Evolutionary conservation across 35 echinoderm and acorn worm genomes (phyloP), one percentile per base, ranked within the genome.

Genomic region (Hemicentrotus pulcherrimus): DNA sequence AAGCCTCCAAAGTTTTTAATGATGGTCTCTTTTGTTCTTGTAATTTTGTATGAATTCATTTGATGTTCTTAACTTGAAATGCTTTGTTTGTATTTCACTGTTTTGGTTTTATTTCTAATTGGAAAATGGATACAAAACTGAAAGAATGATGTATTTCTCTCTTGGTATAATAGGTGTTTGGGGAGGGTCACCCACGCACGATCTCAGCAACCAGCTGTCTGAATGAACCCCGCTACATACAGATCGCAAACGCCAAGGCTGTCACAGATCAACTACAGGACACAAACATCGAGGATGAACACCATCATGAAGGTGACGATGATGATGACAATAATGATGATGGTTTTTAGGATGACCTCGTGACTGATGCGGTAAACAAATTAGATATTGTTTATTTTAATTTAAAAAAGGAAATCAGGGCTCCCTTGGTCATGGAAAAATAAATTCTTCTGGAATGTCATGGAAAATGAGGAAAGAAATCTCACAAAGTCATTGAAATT

Each of bases 111-210:
- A 85, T 85, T 19, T 85, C 4, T 85, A 30, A 19, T 30, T 85
- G n/a, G 15, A 19, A 41, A 41, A 41, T 41, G 35, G 3, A 41
- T 41, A 41, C n/a, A 41, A 41, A 41, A 41, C 35, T 41, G 35
- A 41, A 41, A 41, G 35, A 41, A 41, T 41, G 3, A 41, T 41
- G 14, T 30, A n/a, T n/a, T n/a, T n/a, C 32, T 89, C 7, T 41
- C 88, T 90, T 47, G 12, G 31, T 47, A 14, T 41, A 5, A 4
- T 47, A 93, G 91, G 91, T 93, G 32, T 93, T 93, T 93, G 91
- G 94, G 32, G 96, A 98, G 88, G 96, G 95, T 48, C 98, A 99
- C 91, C 98, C 98, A 1, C 95, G 96, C 47, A 99, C 98, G 24
- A 88, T 95, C 9, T 96, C 97, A 10, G 97, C 98, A 9, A 16